Evolutionary conservation across 2,888 invertebrate genomes (phyloP), one percentile per base, ranked within the genome.

Genomic region (Meteorus cinctellus): DNA sequence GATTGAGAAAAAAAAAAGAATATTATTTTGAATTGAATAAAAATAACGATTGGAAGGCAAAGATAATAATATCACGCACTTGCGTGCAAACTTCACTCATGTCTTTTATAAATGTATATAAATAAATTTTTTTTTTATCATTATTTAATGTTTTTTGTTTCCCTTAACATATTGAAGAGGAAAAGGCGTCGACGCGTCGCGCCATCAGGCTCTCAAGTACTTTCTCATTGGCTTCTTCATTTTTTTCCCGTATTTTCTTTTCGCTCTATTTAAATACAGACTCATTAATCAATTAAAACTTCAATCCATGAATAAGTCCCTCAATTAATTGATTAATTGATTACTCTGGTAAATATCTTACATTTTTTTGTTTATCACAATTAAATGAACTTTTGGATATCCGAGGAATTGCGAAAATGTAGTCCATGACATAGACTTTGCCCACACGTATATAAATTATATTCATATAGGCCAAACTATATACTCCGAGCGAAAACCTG

Each of bases 401-500:
- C 59, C 16, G 16, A 12, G 5, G 34, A 29, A 63, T 31, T 1
- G 8, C 41, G 2, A 41, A 41, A 41, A 75, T 63, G 19, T 19
- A 71, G 72, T 78, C 75, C 75, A 63, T 72, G 77, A 77, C 74
- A 75, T 70, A 72, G 77, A 72, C 77, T 72, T 63, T 16, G 59
- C 59, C 41, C 41, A 41, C 41, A 41, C 41, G 41, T 12, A 41
- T 41, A 41, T 41, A 41, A 41, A 41, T 41, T 51, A 36, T 65
- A 24, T 65, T 16, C 60, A 34, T 51, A 27, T 76, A 77, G 74
- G 63, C 77, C 80, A 80, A 79, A 6, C 78, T 77, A 82, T 48
- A 48, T 48, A 48, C 81, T 80, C 79, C 80, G 82, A 84, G 81
- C 81, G 81, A 82, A 83, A 81, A 76, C 74, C 74, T 75, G 79